Evolutionary conservation across 1,140 invertebrate species (phyloP), one percentile per base, ranked within the genome.

Genomic region (Drosophila bifasciata): DNA sequence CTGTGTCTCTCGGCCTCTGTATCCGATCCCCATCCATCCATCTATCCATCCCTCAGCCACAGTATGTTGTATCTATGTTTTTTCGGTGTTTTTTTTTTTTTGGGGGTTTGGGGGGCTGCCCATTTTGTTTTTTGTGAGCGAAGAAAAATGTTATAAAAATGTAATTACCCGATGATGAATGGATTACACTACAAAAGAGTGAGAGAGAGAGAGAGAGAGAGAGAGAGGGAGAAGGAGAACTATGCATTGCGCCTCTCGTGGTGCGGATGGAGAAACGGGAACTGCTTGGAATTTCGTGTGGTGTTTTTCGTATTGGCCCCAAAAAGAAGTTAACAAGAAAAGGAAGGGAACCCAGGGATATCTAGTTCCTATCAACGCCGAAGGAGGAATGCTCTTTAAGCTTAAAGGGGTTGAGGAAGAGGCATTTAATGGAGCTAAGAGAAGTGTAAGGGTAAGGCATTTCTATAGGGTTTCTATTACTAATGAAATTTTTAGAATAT

Each of bases 121-220:
- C 43, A 86, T 85, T 88, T 86, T 68, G 73, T 75, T 86, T 81
- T 36, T 83, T 86, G 78, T 86, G 68, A 86, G 78, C 79, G 74
- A 62, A 69, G 76, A 88, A 89, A 86, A 86, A 88, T 88, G 84
- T 88, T 88, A 88, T 89, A 89, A 89, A 88, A 89, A 89, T 89
- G 84, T 89, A 89, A 89, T 89, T 89, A 86, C 84, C 85, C 79
- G 84, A 89, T 89, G 84, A 89, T 89, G 84, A 89, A 89, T 89
- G 84, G 85, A 88, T 88, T 88, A 88, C 32, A 89, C 83, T 79
- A 88, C 83, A 89, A 85, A 83, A 88, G 75, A 83, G 69, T 78
- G 5, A 55, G 21, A 55, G 41, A 43, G 23, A 13, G 32, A n/a
- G 5, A 25, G 7, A 49, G 17, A 8, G 21, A 19, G 43, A 13